Evolutionary conservation across 2,888 invertebrate genomes (phyloP), one percentile per base, ranked within the genome.

Genomic region (Stenotaenia linearis): DNA sequence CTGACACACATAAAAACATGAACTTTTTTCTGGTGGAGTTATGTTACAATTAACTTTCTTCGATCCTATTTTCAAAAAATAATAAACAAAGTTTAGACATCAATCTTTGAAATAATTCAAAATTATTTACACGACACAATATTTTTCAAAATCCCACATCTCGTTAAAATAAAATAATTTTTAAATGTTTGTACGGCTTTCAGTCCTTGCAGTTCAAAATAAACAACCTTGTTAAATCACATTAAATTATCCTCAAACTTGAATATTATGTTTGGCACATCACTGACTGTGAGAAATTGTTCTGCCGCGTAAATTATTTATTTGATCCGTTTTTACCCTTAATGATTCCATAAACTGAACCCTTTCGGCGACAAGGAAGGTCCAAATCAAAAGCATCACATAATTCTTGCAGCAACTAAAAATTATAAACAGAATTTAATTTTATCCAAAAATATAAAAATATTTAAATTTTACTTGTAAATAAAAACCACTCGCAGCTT

Each of bases 401-500:
- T 83, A 94, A 90, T 86, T 94, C 92, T 86, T 94, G 93, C 77
- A 95, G 88, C 79, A 95, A 87, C 83, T 92, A 91, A 74, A n/a
- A 83, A 83, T 18, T 80, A 28, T 28, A 21, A 40, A 28, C 12
- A 76, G 12, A 30, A 74, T 25, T 28, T 18, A 74, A 56, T 18
- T 69, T 32, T 30, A 78, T 6, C 5, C 15, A 12, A 32, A 75
- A 28, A 75, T 75, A 25, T 75, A 79, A 32, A 40, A 77, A 75
- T 25, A 23, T 37, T 75, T 23, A 78, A 79, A 35, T 21, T n/a
- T 74, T 79, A 86, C 86, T 85, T 87, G 86, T 25, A 94, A 88
- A 85, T 95, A 95, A 88, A 94, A 95, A 15, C 95, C 95, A 80
- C 93, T 92, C 0, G 94, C 93, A 4, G 93, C 92, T 85, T 94